Conservation (phyloP, 2,797 vertebrate species). For the Micromesistius poutassou region DNA sequence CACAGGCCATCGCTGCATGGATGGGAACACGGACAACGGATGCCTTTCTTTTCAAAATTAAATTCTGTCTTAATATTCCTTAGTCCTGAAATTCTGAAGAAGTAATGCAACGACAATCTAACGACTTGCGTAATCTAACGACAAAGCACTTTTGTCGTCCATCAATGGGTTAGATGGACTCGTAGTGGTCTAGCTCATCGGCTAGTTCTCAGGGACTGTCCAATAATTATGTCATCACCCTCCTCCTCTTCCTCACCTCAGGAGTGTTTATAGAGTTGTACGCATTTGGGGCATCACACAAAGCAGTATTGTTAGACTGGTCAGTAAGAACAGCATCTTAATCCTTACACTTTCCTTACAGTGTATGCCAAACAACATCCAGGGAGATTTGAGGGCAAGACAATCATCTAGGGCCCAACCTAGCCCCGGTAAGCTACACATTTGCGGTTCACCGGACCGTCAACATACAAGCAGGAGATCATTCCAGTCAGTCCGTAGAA, state of each 20-base stretch:
- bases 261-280: too few relatives aligned
- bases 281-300: too few relatives aligned
- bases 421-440: background rate
- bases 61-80: too few relatives aligned
- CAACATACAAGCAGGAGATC: background rate
- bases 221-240: too few relatives aligned
- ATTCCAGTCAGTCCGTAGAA: background rate
- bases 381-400: background rate
- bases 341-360: too few relatives aligned
- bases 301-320: background rate
- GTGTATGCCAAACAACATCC: background rate
- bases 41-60: too few relatives aligned
- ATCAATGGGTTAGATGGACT: background rate
- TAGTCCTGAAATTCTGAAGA: too few relatives aligned
- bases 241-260: too few relatives aligned
- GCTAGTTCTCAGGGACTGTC: background rate
- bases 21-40: too few relatives aligned
- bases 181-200: background rate
- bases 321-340: background rate
- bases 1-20: constrained; percentile 27
- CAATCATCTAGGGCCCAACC: too few relatives aligned
- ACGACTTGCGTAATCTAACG: background rate
- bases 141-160: background rate
- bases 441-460: background rate
- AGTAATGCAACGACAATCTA: background rate